Base-by-base conservation (phyloP, 2,888 invertebrate species). In the Sesamia inferens region DNA sequence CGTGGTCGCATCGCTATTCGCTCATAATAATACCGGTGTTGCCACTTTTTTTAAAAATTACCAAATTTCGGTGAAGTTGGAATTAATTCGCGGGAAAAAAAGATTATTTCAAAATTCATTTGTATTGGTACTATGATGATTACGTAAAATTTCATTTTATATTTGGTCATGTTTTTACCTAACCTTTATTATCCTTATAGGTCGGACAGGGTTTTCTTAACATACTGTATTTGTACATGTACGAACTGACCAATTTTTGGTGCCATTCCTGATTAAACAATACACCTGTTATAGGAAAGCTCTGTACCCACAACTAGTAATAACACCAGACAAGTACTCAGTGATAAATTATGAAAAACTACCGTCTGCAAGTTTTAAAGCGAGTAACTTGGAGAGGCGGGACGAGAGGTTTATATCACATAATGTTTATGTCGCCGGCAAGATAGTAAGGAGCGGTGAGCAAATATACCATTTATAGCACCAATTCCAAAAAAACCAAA, bases 361-460 rank as follows among this genome's bases (percentile, higher is more conserved):
- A 2, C 96, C 96, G 0, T 96, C 96, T 0, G 87, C 86, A 0
- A 91, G 89, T 67, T 91, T 92, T 47, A 92, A 92, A 54, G 92
- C 91, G 0, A 83, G 89, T 57, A 87, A 88, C 59, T 84, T 78
- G 0, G 91, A 92, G 80, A 81, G 92, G n/a, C 85, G 91, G 0
- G 92, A 92, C 22, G 94, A 94, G 2, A 88, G 95, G 31, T 78
- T 93, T 16, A 85, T 87, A 0, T 88, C 92, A 0, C 93, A 94
- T 54, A 92, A 91, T 16, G 93, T 94, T 0, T 94, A 96, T 68
- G 91, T 96, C 0, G 92, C 96, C 0, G 96, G 96, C 5, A 95
- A 92, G 79, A 92, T 96, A 22, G 91, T 96, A 0, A 86, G 85
- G 3, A 91, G 86, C 51, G 94, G 93, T 91, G 84, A 91, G 82